A percentile compares a stretch with the other conserved stretches of the same genome.
Conservation (phyloP, 2,888 invertebrate genomes). For the Monoplex corrugatus region DNA sequence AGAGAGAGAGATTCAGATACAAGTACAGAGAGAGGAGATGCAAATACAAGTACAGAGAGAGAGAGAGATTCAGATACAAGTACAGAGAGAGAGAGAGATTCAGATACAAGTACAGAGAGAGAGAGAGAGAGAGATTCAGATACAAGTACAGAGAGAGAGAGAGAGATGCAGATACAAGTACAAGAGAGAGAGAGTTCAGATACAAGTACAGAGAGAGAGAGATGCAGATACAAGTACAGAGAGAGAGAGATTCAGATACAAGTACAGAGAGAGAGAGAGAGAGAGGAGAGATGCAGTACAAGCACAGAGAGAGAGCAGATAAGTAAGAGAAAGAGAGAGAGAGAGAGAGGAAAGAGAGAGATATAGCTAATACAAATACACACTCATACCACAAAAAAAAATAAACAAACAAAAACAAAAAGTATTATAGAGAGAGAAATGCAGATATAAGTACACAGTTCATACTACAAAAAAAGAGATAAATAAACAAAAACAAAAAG, state of each 20-base stretch:
- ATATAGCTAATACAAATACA: too few species aligned
- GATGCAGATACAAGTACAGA: background rate
- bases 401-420: too few species aligned
- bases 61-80: background rate
- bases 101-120: background rate
- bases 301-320: conserved; percentile 3
- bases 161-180: background rate
- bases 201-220: background rate
- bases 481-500: too few species aligned
- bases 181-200: too few species aligned
- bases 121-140: background rate
- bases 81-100: background rate
- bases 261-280: conserved; percentile 9
- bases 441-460: too few species aligned
- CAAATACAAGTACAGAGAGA: background rate
- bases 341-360: background rate
- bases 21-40: too few species aligned
- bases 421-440: too few species aligned
- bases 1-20: too few species aligned
- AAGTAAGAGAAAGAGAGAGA: background rate
- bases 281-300: background rate
- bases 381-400: too few species aligned
- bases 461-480: too few species aligned
- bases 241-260: background rate
- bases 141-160: background rate